Conservation (phyloP, 2,888 invertebrate genomes). For the Drosophila algonquin region DNA sequence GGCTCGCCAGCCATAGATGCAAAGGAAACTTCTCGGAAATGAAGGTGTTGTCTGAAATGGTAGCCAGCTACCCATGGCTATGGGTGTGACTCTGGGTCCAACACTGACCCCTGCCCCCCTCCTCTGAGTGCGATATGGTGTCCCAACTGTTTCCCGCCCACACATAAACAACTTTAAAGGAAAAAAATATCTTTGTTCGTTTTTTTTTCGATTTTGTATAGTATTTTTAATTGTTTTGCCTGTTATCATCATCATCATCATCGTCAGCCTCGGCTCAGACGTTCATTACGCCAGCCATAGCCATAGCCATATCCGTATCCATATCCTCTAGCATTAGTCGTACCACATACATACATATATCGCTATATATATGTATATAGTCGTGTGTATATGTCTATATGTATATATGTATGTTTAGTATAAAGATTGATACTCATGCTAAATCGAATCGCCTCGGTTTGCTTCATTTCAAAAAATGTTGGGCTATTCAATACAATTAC, state of each 20-base stretch:
- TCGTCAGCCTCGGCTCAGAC: background rate
- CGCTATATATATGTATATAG: constrained; percentile 1
- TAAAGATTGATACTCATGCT: constrained; percentile 44
- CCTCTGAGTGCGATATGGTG: background rate
- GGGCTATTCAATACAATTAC: constrained; percentile 45
- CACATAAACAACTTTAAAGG: background rate
- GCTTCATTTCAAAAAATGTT: constrained; percentile 46
- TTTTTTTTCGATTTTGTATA: constrained; percentile 30
- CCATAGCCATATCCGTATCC: background rate
- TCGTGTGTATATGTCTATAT: constrained; percentile 6
- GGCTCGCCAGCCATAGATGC: background rate
- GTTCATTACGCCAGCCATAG: background rate
- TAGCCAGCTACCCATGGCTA: too few species aligned
- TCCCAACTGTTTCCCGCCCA: background rate
- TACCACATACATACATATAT: constrained; percentile 8
- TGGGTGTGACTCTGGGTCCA: too few species aligned
- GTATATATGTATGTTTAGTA: constrained; percentile 30
- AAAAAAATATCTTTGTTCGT: background rate
- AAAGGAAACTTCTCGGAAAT: background rate
- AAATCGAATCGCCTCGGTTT: constrained; percentile 38
- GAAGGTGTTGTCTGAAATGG: too few species aligned
- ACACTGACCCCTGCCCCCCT: too few species aligned
- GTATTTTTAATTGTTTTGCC: constrained; percentile 45
- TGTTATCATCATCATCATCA: constrained; percentile 22
- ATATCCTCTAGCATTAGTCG: background rate